A percentile compares a stretch with the other conserved stretches of the same genome.
phyloP scores from a whole-genome alignment of 2,113 vertebrate genomes.

The Oriolus oriolus region DNA sequence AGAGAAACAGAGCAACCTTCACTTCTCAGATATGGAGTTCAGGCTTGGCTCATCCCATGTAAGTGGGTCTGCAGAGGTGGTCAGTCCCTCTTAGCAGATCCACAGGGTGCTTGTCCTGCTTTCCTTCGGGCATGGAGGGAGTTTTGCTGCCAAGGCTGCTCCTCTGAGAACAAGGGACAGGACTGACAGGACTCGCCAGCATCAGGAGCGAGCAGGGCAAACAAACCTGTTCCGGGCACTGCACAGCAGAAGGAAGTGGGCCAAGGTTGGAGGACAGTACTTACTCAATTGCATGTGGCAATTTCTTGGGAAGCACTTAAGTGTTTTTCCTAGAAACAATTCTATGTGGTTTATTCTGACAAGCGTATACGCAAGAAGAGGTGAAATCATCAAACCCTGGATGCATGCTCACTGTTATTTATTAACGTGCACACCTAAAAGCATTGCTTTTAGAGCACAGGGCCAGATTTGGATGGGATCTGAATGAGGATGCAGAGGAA shows the following conservation, averaged over 20 bases:
- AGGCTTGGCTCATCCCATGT: background rate
- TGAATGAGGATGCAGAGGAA: background rate
- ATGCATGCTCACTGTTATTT: background rate
- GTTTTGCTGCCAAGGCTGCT: background rate
- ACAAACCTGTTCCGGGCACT: background rate
- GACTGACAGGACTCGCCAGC: fast-evolving
- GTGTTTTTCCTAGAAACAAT: background rate
- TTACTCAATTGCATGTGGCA: background rate
- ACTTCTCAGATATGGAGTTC: fast-evolving
- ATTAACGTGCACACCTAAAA: background rate
- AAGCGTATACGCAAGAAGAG: background rate
- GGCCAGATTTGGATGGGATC: background rate
- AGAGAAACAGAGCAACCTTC: background rate
- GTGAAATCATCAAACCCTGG: background rate
- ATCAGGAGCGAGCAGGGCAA: background rate
- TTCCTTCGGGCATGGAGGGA: background rate
- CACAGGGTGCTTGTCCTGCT: background rate
- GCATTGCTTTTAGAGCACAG: background rate
- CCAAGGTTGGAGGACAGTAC: background rate
- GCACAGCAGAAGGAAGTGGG: background rate
- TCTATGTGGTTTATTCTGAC: background rate
- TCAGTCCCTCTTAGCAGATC: background rate
- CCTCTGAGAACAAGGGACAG: background rate
- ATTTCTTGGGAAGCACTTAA: background rate
- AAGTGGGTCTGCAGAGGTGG: background rate